phyloP scores from a whole-genome alignment of 2,888 invertebrate genomes.

The Drosophila colorata region DNA sequence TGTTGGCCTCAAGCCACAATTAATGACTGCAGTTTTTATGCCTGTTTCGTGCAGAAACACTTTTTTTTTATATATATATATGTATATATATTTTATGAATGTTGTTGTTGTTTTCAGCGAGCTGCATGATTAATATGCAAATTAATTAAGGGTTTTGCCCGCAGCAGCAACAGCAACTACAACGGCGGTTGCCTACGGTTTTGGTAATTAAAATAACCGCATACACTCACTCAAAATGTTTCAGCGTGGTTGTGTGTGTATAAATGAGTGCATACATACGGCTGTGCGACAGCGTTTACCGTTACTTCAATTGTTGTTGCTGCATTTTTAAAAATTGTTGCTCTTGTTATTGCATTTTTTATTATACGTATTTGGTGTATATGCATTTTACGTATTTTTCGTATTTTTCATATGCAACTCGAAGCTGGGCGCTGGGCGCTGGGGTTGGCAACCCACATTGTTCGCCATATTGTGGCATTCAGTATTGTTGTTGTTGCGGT shows the following conservation, averaged over 20 bases:
- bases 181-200: conserved; percentile 58
- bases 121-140: conserved; percentile 81
- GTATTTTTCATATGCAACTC: conserved; percentile 8
- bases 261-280: conserved; percentile 7
- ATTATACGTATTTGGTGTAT: conserved; percentile 51
- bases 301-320: conserved; percentile 44
- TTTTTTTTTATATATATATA: conserved; percentile 6
- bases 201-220: conserved; percentile 79
- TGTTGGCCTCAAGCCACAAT: conserved; percentile 36
- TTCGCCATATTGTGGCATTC: conserved; percentile 32
- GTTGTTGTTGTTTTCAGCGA: conserved; percentile 34
- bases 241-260: conserved; percentile 11
- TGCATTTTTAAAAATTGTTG: conserved; percentile 70
- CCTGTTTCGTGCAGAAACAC: conserved; percentile 18
- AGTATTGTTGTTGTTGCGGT: conserved; percentile 19
- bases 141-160: conserved; percentile 78
- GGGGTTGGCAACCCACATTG: conserved; percentile 22
- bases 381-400: conserved; percentile 6
- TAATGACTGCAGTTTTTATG: conserved; percentile 58
- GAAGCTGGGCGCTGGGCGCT: neutral
- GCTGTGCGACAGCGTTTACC: conserved; percentile 56
- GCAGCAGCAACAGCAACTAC: conserved; percentile 37
- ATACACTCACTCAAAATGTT: conserved; percentile 70
- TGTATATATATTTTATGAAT: conserved; percentile 9
- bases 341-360: conserved; percentile 74